phyloP scores from a whole-genome alignment of 2,888 invertebrate species.

The Xylophagus ater region DNA sequence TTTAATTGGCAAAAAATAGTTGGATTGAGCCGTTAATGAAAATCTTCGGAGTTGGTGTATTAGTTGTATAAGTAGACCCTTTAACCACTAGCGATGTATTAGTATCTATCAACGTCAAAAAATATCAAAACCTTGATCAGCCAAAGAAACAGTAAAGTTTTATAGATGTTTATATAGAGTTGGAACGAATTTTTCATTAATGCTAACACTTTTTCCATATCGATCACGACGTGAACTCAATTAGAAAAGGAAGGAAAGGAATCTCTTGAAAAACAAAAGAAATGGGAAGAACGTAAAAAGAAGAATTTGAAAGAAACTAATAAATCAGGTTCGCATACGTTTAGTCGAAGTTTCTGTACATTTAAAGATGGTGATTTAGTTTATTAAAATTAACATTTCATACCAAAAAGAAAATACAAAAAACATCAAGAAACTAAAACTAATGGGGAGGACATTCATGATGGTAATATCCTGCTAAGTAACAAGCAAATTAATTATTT shows the following conservation, averaged over 20 bases:
- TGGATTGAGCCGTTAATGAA: too few species aligned
- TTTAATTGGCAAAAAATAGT: too few species aligned
- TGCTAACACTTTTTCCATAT: constrained; percentile 71
- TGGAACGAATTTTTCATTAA: constrained; percentile 87
- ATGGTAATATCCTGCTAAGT: too few species aligned
- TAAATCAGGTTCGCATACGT: constrained; percentile 13
- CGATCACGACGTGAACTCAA: constrained; percentile 66
- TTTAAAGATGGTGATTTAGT: constrained; percentile 13
- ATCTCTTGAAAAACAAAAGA: constrained; percentile 23
- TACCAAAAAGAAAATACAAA: not conserved
- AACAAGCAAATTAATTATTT: too few species aligned
- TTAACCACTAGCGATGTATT: too few species aligned
- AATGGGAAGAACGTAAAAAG: constrained; percentile 24
- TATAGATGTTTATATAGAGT: constrained; percentile 80
- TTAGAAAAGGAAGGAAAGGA: constrained; percentile 40
- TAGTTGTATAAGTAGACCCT: too few species aligned
- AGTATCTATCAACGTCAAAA: constrained; percentile 56
- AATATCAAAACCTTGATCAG: constrained; percentile 62
- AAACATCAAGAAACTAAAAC: not conserved
- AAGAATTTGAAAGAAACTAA: constrained; percentile 9
- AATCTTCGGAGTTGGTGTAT: too few species aligned
- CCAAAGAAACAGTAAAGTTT: constrained; percentile 76
- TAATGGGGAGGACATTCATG: not conserved
- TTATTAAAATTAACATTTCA: constrained; percentile 14
- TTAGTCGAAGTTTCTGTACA: constrained; percentile 6